A percentile compares a stretch with the other conserved stretches of the same genome.
These are phyloP conservation scores for Darevskia nairensis DNA, from an alignment of 2,797 vertebrate species.

Conservation along the genomic window DNA sequence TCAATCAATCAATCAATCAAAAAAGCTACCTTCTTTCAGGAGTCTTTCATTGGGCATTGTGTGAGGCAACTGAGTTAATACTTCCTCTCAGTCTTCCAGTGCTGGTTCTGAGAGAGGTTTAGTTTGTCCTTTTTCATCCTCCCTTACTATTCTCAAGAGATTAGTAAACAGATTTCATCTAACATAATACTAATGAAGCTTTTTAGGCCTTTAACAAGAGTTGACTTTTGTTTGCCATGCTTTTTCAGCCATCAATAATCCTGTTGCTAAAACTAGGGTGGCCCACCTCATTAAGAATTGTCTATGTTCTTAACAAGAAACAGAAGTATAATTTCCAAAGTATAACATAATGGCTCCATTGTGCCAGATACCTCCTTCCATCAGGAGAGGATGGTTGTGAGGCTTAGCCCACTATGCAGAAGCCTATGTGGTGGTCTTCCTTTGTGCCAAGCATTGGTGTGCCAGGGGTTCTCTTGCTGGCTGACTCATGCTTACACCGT, in stretches of 20 bases:
- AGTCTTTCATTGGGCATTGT: neutral
- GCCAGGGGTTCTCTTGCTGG: neutral
- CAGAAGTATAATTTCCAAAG: neutral
- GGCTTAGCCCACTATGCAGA: neutral
- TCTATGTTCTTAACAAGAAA: neutral
- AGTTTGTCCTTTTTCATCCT: neutral
- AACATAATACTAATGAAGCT: neutral
- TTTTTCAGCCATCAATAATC: neutral
- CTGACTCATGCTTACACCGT: neutral
- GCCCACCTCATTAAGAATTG: neutral
- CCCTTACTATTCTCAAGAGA: neutral
- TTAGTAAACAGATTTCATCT: neutral
- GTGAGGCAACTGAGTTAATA: neutral
- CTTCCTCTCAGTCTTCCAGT: neutral
- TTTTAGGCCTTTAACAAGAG: neutral
- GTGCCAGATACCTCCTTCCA: neutral
- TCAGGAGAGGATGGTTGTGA: neutral
- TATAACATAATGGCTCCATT: neutral
- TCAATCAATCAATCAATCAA: neutral
- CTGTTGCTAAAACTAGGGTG: neutral
- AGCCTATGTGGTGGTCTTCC: neutral
- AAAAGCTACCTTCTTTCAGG: no score
- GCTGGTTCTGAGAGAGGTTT: neutral
- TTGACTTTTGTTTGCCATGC: neutral
- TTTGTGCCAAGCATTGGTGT: neutral